Evolutionary conservation across 2,113 vertebrate species (phyloP), one percentile per base, ranked within the genome.

Genomic region (Pandion haliaetus): DNA sequence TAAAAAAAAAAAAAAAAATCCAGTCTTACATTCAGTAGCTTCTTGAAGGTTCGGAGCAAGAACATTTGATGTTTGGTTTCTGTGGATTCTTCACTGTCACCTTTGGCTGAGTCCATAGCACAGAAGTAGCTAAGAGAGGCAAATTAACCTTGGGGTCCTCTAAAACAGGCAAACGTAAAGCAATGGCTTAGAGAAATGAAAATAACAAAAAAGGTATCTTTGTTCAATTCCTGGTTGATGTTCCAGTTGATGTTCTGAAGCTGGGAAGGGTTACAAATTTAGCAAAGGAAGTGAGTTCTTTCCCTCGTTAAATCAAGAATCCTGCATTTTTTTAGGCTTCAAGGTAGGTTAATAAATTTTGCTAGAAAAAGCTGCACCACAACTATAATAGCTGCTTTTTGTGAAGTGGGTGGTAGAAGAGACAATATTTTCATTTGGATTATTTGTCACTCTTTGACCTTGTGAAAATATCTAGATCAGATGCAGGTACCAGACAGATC

Each of bases 21-120:
- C 32, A 45, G n/a, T 72, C 49, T 85, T 92, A 45, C 14, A 61
- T 97, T 91, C 58, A 96, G 45, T 90, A 94, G 61, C 67, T 93
- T 90, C 61, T 91, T 94, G 42, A 45, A 96, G 87, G 76, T 77
- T 95, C 65, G 62, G 80, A 65, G 47, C 40, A 58, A 62, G 63
- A 93, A 90, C 38, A 49, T 49, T 86, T 76, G 77, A 91, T 92
- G 29, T 71, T 88, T 3, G 3, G 17, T 92, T 96, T 94, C 83
- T 94, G 70, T 90, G 76, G 63, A 65, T 78, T 87, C 82, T 94
- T 83, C 57, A 5, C 31, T 80, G 73, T 83, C 74, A 52, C 36
- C 7, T 54, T 87, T 94, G 92, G 40, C 61, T 57, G 40, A 85
- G 47, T 52, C 25, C 4, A 1, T 77, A 79, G 47, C 52, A 72